These are phyloP conservation scores for Hemicentrotus pulcherrimus DNA, from an alignment of 35 echinoderm and acorn worm genomes.

Conservation along the genomic window DNA sequence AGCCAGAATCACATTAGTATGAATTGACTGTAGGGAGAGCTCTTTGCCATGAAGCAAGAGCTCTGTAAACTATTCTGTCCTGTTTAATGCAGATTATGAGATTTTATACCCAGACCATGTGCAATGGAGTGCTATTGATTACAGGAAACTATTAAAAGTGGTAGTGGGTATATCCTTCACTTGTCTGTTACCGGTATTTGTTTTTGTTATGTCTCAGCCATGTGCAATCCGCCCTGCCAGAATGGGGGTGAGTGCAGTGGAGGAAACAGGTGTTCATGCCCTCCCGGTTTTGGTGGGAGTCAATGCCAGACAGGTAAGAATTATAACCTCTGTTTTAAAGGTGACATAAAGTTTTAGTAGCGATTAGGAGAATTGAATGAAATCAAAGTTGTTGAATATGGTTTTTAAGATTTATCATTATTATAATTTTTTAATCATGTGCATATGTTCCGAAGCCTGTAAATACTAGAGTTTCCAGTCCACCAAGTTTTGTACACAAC, in stretches of 20 bases:
- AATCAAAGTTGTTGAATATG: background rate
- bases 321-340: background rate
- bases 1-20: no score
- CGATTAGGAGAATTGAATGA: background rate
- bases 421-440: no score
- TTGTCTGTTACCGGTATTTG: slow-evolving; percentile 19
- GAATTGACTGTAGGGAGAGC: no score
- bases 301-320: slow-evolving; percentile 83
- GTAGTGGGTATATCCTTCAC: background rate
- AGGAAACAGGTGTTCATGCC: slow-evolving; percentile 87
- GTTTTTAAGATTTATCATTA: no score
- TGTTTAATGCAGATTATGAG: background rate
- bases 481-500: no score
- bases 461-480: no score
- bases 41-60: no score
- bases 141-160: slow-evolving; percentile 2
- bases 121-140: background rate
- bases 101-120: background rate
- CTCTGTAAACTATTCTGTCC: background rate
- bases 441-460: no score
- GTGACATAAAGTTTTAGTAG: background rate
- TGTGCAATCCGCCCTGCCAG: slow-evolving; percentile 75
- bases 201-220: slow-evolving; percentile 64
- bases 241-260: slow-evolving; percentile 87
- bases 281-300: slow-evolving; percentile 77